A percentile compares a stretch with the other conserved stretches of the same genome.
Evolutionary conservation across 2,113 vertebrate species (phyloP).

Genomic region (Python bivittatus): DNA sequence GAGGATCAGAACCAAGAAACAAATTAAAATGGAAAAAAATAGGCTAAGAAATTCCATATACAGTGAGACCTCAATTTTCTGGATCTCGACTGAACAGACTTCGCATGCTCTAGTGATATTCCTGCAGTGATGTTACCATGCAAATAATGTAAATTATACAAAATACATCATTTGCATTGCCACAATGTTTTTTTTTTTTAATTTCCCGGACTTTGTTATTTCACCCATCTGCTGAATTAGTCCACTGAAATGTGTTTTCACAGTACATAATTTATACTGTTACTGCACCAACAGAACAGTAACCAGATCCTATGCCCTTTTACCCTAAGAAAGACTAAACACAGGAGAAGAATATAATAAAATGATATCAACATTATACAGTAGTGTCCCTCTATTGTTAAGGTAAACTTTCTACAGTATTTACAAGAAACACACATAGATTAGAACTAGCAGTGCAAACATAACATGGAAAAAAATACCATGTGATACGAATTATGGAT

Average conservation of each 20-base stretch:
- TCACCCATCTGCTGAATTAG: background rate
- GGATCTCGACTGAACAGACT: background rate
- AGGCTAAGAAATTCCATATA: background rate
- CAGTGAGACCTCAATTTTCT: background rate
- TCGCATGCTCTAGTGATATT: background rate
- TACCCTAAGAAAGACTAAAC: background rate
- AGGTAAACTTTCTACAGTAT: background rate
- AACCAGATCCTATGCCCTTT: background rate
- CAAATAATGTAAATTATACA: background rate
- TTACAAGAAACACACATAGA: background rate
- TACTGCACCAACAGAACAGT: background rate
- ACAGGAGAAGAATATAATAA: too few relatives aligned
- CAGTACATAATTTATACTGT: background rate
- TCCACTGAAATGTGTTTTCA: background rate
- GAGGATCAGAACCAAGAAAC: background rate
- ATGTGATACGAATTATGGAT: background rate
- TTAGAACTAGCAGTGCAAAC: background rate
- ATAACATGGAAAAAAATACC: background rate
- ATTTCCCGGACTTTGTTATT: background rate
- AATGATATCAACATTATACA: background rate
- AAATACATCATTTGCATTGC: background rate
- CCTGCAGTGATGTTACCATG: background rate
- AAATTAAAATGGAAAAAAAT: background rate
- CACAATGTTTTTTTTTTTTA: background rate
- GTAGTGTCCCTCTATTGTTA: background rate